Conservation (phyloP, 2,113 vertebrate species). For the Varanus komodoensis region DNA sequence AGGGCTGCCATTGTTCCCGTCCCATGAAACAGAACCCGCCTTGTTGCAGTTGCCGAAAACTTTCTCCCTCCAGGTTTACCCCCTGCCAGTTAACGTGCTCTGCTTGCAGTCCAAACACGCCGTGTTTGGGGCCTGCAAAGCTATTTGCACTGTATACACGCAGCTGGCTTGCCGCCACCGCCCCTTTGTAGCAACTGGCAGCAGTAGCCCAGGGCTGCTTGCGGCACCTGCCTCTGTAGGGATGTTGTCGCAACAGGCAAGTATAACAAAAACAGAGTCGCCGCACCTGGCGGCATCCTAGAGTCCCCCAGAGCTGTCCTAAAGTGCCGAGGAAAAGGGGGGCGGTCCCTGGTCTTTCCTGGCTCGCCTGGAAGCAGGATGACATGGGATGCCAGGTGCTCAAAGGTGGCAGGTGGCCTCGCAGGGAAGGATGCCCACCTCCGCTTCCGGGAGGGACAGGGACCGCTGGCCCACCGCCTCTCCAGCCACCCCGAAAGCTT, state of each 20-base stretch:
- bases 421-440: neutral
- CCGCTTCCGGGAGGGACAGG: too few relatives aligned
- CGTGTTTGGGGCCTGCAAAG: rapidly evolving
- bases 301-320: neutral
- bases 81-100: rapidly evolving
- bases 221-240: neutral
- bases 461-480: too few relatives aligned
- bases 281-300: neutral
- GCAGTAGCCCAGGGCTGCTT: neutral
- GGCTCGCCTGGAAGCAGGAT: neutral
- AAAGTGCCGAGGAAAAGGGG: neutral
- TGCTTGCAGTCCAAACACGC: neutral
- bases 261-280: neutral
- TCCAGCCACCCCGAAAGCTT: too few relatives aligned
- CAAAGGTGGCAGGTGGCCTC: too few relatives aligned
- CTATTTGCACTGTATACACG: slow-evolving; percentile 71
- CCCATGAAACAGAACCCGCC: rapidly evolving
- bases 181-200: slow-evolving; percentile 2
- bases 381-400: neutral
- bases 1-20: neutral
- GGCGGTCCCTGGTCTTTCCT: too few relatives aligned
- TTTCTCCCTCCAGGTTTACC: neutral
- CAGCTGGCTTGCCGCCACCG: neutral
- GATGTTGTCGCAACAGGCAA: slow-evolving; percentile 1
- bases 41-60: neutral